Evolutionary conservation across 64 coral and sea anemone genomes (phyloP), one percentile per base, ranked within the genome.

Genomic region (Montipora efflorescens): DNA sequence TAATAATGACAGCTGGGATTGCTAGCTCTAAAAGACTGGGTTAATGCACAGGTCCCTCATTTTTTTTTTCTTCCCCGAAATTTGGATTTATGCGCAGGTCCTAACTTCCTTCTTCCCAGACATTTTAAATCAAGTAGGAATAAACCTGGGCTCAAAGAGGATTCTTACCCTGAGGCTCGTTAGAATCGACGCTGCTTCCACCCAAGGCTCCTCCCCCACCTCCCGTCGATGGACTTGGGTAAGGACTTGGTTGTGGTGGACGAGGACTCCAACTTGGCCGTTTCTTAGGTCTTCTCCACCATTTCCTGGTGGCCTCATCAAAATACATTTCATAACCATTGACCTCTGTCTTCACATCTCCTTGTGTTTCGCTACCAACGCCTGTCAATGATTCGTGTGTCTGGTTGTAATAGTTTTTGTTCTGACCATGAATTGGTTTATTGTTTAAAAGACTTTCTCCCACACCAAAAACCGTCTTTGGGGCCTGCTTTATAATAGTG

Each of bases 81-180:
- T 28, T 28, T 28, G 28, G 28, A 28, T 28, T 28, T 28, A 36
- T 36, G 36, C 36, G 2, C 36, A 36, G 36, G 36, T 55, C 6
- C 10, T 10, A 55, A 55, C 5, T 7, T 7, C 52, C 10, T 10
- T 64, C 14, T 12, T 64, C 13, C 14, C 9, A 14, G 0, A 64
- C 9, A 64, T 11, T 64, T 64, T 14, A 15, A 71, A 22, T 21
- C 0, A n/a, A 71, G 21, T 21, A 2, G 68, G 3, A 71, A 23
- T 5, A 71, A 23, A 21, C 20, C 9, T 64, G 61, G 13, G 14
- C 4, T 14, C 68, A 71, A 71, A 71, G 4, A 46, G 23, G 74
- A 76, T 76, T 47, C 82, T 71, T 72, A 86, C 82, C 62, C 19
- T 86, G 82, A 71, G 64, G 82, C 8, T 12, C 66, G 66, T 86